Conservation (phyloP, 2,888 invertebrate species). For the Cephalotes varians region DNA sequence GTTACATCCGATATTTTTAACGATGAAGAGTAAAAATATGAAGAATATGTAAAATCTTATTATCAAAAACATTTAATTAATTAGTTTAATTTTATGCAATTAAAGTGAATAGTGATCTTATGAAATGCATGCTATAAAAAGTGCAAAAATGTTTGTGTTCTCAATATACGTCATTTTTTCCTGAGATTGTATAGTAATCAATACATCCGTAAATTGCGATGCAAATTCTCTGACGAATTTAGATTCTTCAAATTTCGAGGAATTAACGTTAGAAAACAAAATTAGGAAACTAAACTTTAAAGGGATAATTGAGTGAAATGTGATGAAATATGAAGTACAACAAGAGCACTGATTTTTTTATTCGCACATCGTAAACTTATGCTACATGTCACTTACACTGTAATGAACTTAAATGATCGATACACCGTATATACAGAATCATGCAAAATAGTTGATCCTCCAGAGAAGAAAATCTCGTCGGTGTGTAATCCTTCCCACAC, state of each 20-base stretch:
- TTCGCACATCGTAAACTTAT: slow-evolving; percentile 66
- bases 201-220: too few species aligned
- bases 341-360: slow-evolving; percentile 73
- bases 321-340: slow-evolving; percentile 63
- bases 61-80: too few species aligned
- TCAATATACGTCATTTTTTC: too few species aligned
- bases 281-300: not conserved
- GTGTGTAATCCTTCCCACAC: not conserved
- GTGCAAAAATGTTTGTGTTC: too few species aligned
- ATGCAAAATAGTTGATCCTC: slow-evolving; percentile 59
- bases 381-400: slow-evolving; percentile 63
- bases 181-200: too few species aligned
- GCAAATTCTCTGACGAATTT: not conserved
- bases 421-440: slow-evolving; percentile 75
- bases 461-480: slow-evolving; percentile 26
- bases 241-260: not conserved
- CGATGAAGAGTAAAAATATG: too few species aligned
- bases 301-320: not conserved
- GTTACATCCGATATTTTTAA: too few species aligned
- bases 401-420: slow-evolving; percentile 62
- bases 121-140: too few species aligned
- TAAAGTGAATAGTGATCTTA: too few species aligned
- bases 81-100: too few species aligned
- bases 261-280: not conserved
- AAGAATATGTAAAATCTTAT: too few species aligned